Base-by-base conservation (phyloP, 2,797 vertebrate genomes). In the Holocentrus rufus region DNA sequence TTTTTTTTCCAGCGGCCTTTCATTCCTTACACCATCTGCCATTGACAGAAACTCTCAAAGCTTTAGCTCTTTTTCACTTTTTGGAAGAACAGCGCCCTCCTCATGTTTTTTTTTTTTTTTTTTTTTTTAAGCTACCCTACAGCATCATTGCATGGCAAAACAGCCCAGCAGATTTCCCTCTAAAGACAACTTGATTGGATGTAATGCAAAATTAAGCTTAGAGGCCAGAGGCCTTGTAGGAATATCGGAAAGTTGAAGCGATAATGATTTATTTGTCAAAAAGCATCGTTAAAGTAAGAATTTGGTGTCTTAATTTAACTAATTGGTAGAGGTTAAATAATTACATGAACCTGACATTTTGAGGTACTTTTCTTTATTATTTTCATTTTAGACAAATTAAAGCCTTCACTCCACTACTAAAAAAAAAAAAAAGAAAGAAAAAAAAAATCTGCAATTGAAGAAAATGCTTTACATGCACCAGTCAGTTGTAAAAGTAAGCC, bases 231-330 rank as follows among this genome's bases (percentile, higher is more conserved):
- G n/a, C n/a, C n/a, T 79, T 42, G 76, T 75, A 59, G 71, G 53
- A 76, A 56, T 55, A 62, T 73, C 73, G 55, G 39, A 72, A 76
- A 78, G 4, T 2, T 27, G 25, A 27, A 27, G 25, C 76, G 58
- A 46, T 68, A 74, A 72, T 84, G 79, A 83, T 76, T 85, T 78
- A 79, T 84, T 77, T 34, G 7, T 34, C 31, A 34, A 34, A 34
- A 6, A 27, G 5, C 31, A 34, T 5, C 5, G 7, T 34, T 34
- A 34, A 34, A 34, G 31, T 8, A 6, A 18, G 46, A 3, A 7
- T 6, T 49, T 49, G 46, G 72, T 44, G 50, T 50, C 58, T 66
- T 47, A 53, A 34, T 34, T 34, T 6, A 34, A 34, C 31, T 34
- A 27, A 27, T 34, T 34, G 31, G 31, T 34, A 34, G 5, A 8